Evolutionary conservation across 2,888 invertebrate genomes (phyloP), one percentile per base, ranked within the genome.

Genomic region (Pediacus dermestoides): DNA sequence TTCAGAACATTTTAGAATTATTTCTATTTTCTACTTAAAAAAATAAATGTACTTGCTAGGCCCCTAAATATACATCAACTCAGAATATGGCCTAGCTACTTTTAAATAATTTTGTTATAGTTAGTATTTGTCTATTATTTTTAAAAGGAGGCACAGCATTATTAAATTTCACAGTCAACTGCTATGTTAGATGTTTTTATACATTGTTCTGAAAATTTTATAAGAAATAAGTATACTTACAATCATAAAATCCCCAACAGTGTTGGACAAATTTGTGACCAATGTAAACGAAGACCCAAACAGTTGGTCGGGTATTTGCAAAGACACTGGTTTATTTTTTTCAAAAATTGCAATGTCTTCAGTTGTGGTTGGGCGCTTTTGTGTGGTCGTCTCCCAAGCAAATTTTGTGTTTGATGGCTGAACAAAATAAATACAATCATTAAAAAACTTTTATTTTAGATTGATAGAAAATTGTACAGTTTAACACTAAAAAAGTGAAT

Each of bases 221-320:
- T 7, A 18, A 7, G 6, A 18, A 18, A 18, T 18, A 18, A n/a
- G 21, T 18, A 18, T 6, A 65, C 68, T 68, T 69, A 83, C 84
- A 71, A 81, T 76, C 55, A 84, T 78, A 40, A 81, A 75, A 57
- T 77, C 79, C 21, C 81, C 81, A 54, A 81, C 64, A 45, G 81
- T 68, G 61, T 78, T 80, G 64, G 82, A 82, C 54, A 81, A 70
- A 50, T 74, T 75, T 55, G 81, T 82, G 50, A 84, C 72, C 31
- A 82, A 70, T 39, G 76, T 77, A 64, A 83, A 83, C 61, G 81
- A 79, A 8, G 78, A 76, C 32, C 82, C 82, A 66, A 84, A 80
- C 53, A 81, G 70, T 60, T 69, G 72, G 44, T 78, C 74, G 43
- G 83, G 83, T 55, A 84, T 67, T 51, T 82, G 80, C 63, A 84